These are phyloP conservation scores for Holothuria glaberrima DNA, from an alignment of 35 echinoderm and acorn worm genomes.

Conservation along the genomic window DNA sequence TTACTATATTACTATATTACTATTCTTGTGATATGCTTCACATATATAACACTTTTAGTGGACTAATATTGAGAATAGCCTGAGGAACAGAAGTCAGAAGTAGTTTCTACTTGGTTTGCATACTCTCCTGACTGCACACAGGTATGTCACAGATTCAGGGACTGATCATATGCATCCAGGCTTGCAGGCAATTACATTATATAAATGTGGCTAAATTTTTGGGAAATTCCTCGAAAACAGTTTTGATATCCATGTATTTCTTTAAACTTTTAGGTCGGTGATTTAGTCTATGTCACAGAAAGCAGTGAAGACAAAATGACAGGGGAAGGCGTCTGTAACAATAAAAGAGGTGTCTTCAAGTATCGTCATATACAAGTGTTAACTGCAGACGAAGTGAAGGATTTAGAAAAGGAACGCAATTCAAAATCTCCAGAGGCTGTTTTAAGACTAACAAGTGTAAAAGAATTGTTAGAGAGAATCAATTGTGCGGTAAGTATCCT, in stretches of 20 bases:
- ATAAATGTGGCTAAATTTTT: no score
- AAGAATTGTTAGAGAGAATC: conserved; percentile 59
- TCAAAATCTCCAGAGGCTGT: conserved; percentile 53
- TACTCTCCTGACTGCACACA: no score
- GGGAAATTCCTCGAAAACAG: no score
- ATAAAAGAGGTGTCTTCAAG: conserved; percentile 52
- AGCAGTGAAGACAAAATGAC: conserved; percentile 18
- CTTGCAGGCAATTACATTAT: no score
- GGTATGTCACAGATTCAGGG: no score
- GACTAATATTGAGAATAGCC: no score
- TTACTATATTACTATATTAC: no score
- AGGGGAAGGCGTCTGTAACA: conserved; percentile 56
- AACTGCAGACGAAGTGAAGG: background rate
- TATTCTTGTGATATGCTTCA: no score
- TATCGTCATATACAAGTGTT: conserved; percentile 42
- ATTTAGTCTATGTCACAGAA: conserved; percentile 60
- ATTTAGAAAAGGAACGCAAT: conserved; percentile 32
- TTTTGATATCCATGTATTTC: background rate
- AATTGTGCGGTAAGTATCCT: conserved; percentile 50
- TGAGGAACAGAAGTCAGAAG: no score
- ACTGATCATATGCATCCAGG: no score
- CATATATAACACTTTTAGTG: no score
- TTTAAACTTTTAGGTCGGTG: conserved; percentile 32
- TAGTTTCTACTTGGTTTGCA: no score
- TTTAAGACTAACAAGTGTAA: conserved; percentile 48